These are phyloP conservation scores for Elysia chlorotica DNA, from an alignment of 1,140 invertebrate species.

Conservation along the genomic window DNA sequence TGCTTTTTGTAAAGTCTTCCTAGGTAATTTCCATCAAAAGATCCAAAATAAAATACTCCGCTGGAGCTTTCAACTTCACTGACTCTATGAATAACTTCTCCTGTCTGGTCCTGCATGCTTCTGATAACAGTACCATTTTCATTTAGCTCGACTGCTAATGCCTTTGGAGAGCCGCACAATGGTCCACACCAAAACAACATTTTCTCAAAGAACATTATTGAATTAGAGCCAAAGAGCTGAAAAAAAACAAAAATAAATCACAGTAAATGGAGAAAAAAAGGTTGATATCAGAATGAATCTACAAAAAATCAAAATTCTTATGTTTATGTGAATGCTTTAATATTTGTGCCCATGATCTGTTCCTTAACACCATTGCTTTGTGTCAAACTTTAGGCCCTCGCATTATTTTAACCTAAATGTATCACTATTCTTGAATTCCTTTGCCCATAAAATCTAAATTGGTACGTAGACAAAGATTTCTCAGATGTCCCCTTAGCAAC, in stretches of 20 bases:
- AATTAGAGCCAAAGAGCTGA: not conserved
- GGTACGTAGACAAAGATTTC: no score
- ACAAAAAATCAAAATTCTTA: not conserved
- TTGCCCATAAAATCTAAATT: no score
- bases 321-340: not conserved
- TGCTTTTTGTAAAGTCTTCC: conserved; percentile 8
- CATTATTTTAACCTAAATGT: no score
- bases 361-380: not conserved
- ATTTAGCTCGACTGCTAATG: conserved; percentile 52
- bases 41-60: conserved; percentile 68
- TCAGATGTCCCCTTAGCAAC: no score
- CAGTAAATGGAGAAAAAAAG: not conserved
- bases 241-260: conserved; percentile 7
- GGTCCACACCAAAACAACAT: not conserved
- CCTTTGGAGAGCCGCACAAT: not conserved
- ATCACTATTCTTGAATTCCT: no score
- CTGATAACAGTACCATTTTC: conserved; percentile 52
- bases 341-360: not conserved
- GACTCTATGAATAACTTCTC: conserved; percentile 45
- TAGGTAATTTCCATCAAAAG: conserved; percentile 20
- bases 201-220: not conserved
- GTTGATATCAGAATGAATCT: not conserved
- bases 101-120: conserved; percentile 56
- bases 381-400: no score
- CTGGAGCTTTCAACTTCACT: conserved; percentile 59